Conservation (phyloP, 1,140 invertebrate species). For the Copidosoma floridanum region DNA sequence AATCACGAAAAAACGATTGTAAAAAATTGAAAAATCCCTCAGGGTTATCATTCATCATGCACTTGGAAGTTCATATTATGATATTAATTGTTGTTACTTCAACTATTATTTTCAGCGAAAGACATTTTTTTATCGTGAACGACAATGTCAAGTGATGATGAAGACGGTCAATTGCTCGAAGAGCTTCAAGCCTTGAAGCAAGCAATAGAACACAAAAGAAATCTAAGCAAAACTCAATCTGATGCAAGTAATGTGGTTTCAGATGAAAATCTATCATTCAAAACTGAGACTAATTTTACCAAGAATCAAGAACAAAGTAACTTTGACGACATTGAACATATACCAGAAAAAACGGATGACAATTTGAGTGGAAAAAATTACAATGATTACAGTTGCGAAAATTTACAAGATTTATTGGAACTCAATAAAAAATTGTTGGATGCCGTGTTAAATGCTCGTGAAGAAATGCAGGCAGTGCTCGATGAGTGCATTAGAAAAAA, state of each 20-base stretch:
- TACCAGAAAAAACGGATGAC: too few relatives aligned
- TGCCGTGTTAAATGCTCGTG: conserved; percentile 26
- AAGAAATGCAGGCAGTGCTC: conserved; percentile 31
- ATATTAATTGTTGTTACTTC: too few relatives aligned
- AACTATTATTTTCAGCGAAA: too few relatives aligned
- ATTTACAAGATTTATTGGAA: conserved; percentile 26
- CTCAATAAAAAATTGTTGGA: conserved; percentile 38
- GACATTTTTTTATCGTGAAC: too few relatives aligned
- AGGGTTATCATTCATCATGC: too few relatives aligned
- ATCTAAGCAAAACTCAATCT: neutral
- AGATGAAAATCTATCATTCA: neutral
- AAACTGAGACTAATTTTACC: neutral
- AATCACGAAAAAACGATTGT: too few relatives aligned
- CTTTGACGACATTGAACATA: neutral
- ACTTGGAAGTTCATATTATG: too few relatives aligned
- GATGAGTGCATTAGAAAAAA: conserved; percentile 37
- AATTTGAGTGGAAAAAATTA: neutral
- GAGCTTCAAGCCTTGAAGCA: too few relatives aligned
- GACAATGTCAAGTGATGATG: too few relatives aligned
- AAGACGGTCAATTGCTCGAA: too few relatives aligned
- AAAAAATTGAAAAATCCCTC: too few relatives aligned
- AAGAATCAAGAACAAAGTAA: neutral
- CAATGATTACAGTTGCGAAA: conserved; percentile 16
- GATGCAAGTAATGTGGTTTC: neutral
- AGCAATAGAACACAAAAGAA: too few relatives aligned